phyloP scores from a whole-genome alignment of 1,140 invertebrate species.

The Probaryconus sp. region DNA sequence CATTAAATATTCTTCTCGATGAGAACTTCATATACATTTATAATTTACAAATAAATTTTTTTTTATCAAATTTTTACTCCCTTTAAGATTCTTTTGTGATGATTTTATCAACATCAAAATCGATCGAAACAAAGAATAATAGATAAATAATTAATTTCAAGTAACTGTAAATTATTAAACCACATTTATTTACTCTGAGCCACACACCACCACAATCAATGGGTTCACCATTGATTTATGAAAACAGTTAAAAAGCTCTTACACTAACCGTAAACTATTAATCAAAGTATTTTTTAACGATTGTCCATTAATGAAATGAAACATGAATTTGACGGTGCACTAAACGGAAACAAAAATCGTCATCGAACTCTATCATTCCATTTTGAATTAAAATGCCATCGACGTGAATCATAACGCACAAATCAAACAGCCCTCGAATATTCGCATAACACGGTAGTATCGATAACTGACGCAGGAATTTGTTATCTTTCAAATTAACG shows the following conservation, averaged over 20 bases:
- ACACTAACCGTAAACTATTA: not conserved
- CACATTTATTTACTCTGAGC: too few species aligned
- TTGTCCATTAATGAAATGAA: conserved; percentile 7
- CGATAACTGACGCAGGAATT: conserved; percentile 21
- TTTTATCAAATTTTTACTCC: too few species aligned
- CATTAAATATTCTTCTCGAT: too few species aligned
- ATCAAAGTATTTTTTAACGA: not conserved
- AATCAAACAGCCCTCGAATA: conserved; percentile 15
- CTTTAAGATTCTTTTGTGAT: too few species aligned
- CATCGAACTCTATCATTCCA: not conserved
- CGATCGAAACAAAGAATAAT: too few species aligned
- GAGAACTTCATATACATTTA: too few species aligned
- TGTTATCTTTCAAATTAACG: conserved; percentile 23
- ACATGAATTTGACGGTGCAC: conserved; percentile 5
- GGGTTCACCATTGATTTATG: conserved; percentile 12
- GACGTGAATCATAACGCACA: conserved; percentile 17
- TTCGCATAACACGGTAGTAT: conserved; percentile 15
- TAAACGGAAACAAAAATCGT: conserved; percentile 3
- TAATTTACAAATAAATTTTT: too few species aligned
- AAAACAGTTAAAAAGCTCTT: conserved; percentile 13
- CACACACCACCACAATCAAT: too few species aligned
- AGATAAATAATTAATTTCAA: too few species aligned
- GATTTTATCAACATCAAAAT: too few species aligned
- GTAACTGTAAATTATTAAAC: too few species aligned
- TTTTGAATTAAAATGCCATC: not conserved